Percentiles rank a stretch among this genome's conserved stretches.
phyloP scores from a whole-genome alignment of 92 coral and sea anemone genomes.

The Scolanthus callimorphus region DNA sequence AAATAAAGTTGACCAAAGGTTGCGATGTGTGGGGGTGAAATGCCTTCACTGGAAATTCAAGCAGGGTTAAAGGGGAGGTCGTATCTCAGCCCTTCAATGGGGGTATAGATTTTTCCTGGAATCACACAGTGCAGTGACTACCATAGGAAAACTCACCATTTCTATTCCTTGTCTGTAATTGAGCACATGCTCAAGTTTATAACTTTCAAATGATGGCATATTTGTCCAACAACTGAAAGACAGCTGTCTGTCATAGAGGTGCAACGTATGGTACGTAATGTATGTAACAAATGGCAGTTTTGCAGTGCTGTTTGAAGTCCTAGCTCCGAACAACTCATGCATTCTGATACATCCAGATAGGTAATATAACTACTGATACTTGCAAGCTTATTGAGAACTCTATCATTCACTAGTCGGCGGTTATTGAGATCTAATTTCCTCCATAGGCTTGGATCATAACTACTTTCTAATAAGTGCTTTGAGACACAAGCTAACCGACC shows the following conservation, averaged over 20 bases:
- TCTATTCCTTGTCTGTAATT: slow-evolving; percentile 66
- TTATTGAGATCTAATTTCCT: slow-evolving; percentile 37
- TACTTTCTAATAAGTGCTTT: slow-evolving; percentile 59
- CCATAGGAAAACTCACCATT: slow-evolving; percentile 44
- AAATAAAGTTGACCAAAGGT: too few relatives aligned
- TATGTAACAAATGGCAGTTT: slow-evolving; percentile 49
- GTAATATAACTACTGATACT: slow-evolving; percentile 41
- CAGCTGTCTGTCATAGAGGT: slow-evolving; percentile 48
- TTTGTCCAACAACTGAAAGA: slow-evolving; percentile 54
- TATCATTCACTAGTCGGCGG: slow-evolving; percentile 51
- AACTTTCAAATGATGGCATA: slow-evolving; percentile 41
- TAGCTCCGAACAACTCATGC: slow-evolving; percentile 43
- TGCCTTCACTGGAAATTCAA: too few relatives aligned
- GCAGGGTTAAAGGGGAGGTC: too few relatives aligned
- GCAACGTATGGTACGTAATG: slow-evolving; percentile 53
- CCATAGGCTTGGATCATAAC: slow-evolving; percentile 81
- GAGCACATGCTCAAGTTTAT: slow-evolving; percentile 77
- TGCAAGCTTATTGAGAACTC: slow-evolving; percentile 54
- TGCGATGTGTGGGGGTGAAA: too few relatives aligned
- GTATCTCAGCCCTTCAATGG: too few relatives aligned
- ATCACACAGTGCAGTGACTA: too few relatives aligned
- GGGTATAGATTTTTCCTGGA: too few relatives aligned
- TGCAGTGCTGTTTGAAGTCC: slow-evolving; percentile 51
- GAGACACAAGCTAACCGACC: slow-evolving; percentile 68
- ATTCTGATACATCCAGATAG: slow-evolving; percentile 61